These are phyloP conservation scores for Equus przewalskii DNA, from an alignment of 2,113 vertebrate genomes.

Conservation along the genomic window DNA sequence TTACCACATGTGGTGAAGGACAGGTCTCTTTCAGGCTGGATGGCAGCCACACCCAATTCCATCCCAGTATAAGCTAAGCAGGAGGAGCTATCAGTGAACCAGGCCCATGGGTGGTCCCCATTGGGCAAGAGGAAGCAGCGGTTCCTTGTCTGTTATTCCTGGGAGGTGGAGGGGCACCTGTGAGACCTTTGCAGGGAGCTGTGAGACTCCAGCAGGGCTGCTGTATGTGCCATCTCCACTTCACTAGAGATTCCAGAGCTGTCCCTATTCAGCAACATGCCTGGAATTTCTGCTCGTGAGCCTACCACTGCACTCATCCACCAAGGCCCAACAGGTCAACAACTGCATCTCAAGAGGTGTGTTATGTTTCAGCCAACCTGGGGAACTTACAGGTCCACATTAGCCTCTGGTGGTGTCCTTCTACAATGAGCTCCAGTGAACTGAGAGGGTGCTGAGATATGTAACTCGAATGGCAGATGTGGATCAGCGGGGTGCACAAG, in stretches of 20 bases:
- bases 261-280: rapidly evolving
- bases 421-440: background rate
- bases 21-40: background rate
- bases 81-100: background rate
- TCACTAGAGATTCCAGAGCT: background rate
- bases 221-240: background rate
- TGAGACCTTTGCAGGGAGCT: background rate
- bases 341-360: background rate
- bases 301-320: background rate
- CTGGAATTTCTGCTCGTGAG: background rate
- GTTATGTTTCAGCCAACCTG: background rate
- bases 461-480: background rate
- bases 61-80: background rate
- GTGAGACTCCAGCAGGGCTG: background rate
- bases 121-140: background rate
- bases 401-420: background rate
- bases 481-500: background rate
- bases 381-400: background rate
- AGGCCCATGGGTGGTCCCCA: background rate
- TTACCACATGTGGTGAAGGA: background rate
- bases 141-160: background rate
- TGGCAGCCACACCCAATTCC: background rate
- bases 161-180: background rate
- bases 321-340: background rate
- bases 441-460: background rate